phyloP scores from a whole-genome alignment of 2,888 invertebrate genomes.

The Athetis lepigone region DNA sequence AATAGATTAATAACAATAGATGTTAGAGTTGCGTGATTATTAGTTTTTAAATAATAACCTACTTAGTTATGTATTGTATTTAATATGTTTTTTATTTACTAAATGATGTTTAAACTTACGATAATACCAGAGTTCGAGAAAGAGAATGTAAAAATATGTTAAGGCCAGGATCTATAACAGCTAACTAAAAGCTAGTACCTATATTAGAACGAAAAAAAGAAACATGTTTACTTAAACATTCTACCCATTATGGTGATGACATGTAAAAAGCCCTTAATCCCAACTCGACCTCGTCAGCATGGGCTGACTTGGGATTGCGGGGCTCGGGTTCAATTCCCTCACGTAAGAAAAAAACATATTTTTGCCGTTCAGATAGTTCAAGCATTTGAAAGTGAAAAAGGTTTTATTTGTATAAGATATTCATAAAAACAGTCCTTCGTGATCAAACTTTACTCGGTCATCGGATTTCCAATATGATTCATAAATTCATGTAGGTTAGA shows the following conservation, averaged over 20 bases:
- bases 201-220: slow-evolving; percentile 1
- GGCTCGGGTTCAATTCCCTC: slow-evolving; percentile 34
- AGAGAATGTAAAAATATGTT: too few relatives aligned
- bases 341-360: background rate
- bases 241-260: slow-evolving; percentile 19
- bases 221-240: slow-evolving; percentile 13
- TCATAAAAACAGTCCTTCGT: slow-evolving; percentile 36
- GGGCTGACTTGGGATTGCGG: slow-evolving; percentile 22
- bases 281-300: slow-evolving; percentile 31
- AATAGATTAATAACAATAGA: too few relatives aligned
- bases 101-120: too few relatives aligned
- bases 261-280: slow-evolving; percentile 4
- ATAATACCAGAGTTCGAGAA: too few relatives aligned
- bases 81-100: background rate
- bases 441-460: slow-evolving; percentile 25
- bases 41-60: background rate
- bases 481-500: background rate
- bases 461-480: slow-evolving; percentile 6
- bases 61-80: background rate
- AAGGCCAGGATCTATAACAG: too few relatives aligned
- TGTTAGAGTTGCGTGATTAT: too few relatives aligned
- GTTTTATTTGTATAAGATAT: slow-evolving; percentile 37
- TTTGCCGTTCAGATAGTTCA: slow-evolving; percentile 13
- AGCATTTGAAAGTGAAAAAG: slow-evolving; percentile 27
- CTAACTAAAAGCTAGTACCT: too few relatives aligned